Base-by-base conservation (phyloP, 2,888 invertebrate species). In the Sialis lutaria region DNA sequence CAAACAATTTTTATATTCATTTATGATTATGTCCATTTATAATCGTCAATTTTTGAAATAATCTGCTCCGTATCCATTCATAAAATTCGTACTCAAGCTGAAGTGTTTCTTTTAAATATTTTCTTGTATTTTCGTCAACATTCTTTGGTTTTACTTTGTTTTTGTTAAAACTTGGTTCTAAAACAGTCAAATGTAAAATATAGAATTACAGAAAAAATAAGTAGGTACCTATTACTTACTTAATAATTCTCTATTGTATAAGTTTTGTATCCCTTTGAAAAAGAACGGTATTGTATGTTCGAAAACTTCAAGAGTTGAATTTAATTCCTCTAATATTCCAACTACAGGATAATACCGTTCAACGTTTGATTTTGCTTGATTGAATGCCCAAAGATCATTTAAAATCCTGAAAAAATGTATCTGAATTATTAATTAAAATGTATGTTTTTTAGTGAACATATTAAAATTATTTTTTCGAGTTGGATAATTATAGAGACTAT, bases 281-380 rank as follows among this genome's bases (percentile, higher is more conserved):
- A 74, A 77, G 51, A 68, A 67, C 4, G 75, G 74, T 47, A 75
- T 60, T 54, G 60, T 61, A 22, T 61, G 59, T 57, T 76, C 72
- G 32, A 76, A 56, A 3, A 70, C 64, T 41, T 65, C 60, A 32
- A 77, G 57, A 5, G 76, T 75, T 44, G 66, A 61, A 53, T 75
- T 72, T 51, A 77, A 59, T 53, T 71, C 65, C 59, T 77, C 76
- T 50, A 77, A 58, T 34, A 76, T 62, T 22, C 77, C 77, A 33
- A 77, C 72, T 2, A 74, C 72, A 5, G 68, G 65, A 58, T 69
- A 77, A 64, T 70, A 74, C 53, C 64, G 65, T 48, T 72, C 67
- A 4, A 76, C 72, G 51, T 74, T 75, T 37, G 57, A 55, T 58
- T 74, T 74, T 22, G 77, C 77, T 51, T 56, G 63, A 49, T 64